Evolutionary conservation across 92 coral and sea anemone genomes (phyloP).

Genomic region (Bergia puertoricense): DNA sequence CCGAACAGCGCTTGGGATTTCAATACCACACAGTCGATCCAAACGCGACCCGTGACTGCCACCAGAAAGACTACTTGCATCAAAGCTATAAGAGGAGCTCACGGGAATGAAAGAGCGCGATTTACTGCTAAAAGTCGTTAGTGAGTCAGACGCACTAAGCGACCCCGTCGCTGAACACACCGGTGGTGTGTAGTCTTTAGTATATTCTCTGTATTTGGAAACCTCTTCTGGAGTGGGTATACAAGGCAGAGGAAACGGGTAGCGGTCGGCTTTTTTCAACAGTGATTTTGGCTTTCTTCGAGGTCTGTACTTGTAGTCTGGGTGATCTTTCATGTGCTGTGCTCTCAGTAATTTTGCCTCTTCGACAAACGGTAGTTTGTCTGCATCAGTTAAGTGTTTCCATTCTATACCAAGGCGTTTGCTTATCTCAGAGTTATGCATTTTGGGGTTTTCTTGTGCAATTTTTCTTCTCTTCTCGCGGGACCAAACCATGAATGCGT

Average conservation of each 20-base stretch:
- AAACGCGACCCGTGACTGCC: conserved; percentile 73
- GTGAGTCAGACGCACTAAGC: conserved; percentile 76
- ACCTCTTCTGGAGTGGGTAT: conserved; percentile 90
- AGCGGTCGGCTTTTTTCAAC: conserved; percentile 94
- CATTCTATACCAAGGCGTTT: conserved; percentile 97
- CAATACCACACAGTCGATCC: conserved; percentile 74
- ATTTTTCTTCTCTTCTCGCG: conserved; percentile 97
- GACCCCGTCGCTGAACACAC: conserved; percentile 75
- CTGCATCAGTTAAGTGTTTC: conserved; percentile 94
- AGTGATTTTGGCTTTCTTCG: conserved; percentile 98
- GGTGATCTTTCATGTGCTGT: conserved; percentile 97
- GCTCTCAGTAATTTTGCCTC: conserved; percentile 96
- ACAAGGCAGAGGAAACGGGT: conserved; percentile 94
- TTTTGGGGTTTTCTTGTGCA: conserved; percentile 99
- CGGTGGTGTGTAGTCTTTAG: conserved; percentile 51
- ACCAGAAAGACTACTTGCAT: conserved; percentile 60
- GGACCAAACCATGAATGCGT: conserved; percentile 99
- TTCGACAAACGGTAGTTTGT: conserved; percentile 92
- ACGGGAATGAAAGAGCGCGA: conserved; percentile 88
- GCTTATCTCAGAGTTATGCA: conserved; percentile 99
- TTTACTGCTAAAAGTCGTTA: conserved; percentile 62
- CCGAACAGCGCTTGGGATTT: conserved; percentile 85
- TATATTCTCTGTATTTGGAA: conserved; percentile 65
- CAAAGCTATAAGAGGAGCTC: conserved; percentile 71
- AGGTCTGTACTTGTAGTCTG: conserved; percentile 97